Evolutionary conservation across 2,888 invertebrate species (phyloP).

Genomic region (Agrochola circellaris): DNA sequence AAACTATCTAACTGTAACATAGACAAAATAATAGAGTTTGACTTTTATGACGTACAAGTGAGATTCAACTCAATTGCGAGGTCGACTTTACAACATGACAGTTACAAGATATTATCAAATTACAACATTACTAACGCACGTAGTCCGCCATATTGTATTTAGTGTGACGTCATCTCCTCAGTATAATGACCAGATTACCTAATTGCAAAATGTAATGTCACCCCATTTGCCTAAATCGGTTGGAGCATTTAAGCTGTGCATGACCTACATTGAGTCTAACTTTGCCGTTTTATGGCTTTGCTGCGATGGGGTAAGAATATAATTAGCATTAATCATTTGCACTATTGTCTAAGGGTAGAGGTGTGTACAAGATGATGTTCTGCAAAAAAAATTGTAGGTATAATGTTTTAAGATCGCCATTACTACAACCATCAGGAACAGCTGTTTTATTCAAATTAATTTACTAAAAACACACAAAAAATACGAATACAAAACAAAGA

Average conservation of each 20-base stretch:
- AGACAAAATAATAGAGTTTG: too few relatives aligned
- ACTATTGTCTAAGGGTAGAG: too few relatives aligned
- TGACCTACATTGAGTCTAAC: constrained; percentile 43
- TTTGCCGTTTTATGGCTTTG: constrained; percentile 32
- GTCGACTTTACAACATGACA: neutral
- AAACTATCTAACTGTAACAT: too few relatives aligned
- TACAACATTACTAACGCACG: neutral
- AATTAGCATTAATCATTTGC: constrained; percentile 18
- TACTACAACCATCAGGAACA: too few relatives aligned
- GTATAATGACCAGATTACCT: constrained; percentile 19
- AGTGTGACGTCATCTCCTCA: constrained; percentile 17
- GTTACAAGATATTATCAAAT: neutral
- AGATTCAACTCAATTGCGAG: neutral
- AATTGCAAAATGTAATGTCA: constrained; percentile 48
- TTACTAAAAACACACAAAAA: too few relatives aligned
- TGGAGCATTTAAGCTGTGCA: constrained; percentile 37
- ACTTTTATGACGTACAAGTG: too few relatives aligned
- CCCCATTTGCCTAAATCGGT: constrained; percentile 43
- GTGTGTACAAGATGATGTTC: too few relatives aligned
- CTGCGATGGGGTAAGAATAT: constrained; percentile 17
- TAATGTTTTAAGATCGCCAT: too few relatives aligned
- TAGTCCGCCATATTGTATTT: constrained; percentile 36
- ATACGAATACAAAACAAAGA: too few relatives aligned
- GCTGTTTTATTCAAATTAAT: too few relatives aligned
- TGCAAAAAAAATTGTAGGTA: neutral